Evolutionary conservation across 2,113 vertebrate genomes (phyloP).

Genomic region (Pygoscelis antarcticus): DNA sequence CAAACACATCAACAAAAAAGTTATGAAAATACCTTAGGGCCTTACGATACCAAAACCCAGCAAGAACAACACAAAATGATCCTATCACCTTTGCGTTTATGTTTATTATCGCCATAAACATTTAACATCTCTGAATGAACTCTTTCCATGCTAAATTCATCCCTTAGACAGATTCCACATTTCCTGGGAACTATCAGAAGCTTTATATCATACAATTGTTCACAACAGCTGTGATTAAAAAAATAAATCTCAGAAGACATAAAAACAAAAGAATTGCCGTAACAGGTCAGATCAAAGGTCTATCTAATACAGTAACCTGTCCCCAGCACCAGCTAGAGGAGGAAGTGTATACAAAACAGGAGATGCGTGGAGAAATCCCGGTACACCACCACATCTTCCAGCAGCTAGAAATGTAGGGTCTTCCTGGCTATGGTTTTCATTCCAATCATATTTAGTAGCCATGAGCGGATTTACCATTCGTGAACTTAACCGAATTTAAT

Average conservation of each 20-base stretch:
- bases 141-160: background rate
- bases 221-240: background rate
- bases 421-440: background rate
- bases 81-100: background rate
- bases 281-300: background rate
- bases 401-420: background rate
- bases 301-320: background rate
- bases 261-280: background rate
- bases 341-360: background rate
- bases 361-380: background rate
- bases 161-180: background rate
- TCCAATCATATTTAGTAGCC: background rate
- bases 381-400: background rate
- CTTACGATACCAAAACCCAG: background rate
- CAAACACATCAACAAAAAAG: background rate
- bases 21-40: background rate
- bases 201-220: background rate
- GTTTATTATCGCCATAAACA: background rate
- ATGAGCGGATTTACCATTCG: background rate
- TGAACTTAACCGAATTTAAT: background rate
- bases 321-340: background rate
- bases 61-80: background rate
- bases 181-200: background rate
- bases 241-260: slow-evolving; percentile 1
- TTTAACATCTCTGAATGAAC: background rate